A percentile compares a stretch with the other conserved stretches of the same genome.
These are phyloP conservation scores for Hanleya hanleyi DNA, from an alignment of 2,888 invertebrate species.

Conservation along the genomic window DNA sequence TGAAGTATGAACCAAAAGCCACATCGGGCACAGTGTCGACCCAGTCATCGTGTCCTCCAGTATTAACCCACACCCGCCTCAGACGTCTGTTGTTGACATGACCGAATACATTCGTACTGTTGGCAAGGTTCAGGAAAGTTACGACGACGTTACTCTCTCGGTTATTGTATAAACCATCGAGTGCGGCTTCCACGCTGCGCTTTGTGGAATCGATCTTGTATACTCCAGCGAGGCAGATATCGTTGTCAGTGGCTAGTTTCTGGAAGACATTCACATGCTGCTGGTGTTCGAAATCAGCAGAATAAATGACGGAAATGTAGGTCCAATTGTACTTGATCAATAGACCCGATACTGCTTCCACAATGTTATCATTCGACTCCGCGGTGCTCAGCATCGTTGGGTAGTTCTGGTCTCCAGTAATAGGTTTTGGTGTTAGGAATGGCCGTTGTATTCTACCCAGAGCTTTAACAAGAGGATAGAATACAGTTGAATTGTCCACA, in stretches of 20 bases:
- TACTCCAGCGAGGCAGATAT: slow-evolving; percentile 41
- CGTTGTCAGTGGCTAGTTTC: slow-evolving; percentile 29
- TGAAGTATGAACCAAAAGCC: neutral
- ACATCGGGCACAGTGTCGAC: neutral
- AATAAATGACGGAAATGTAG: slow-evolving; percentile 45
- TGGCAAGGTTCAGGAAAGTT: neutral
- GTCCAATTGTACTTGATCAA: slow-evolving; percentile 44
- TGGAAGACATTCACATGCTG: slow-evolving; percentile 29
- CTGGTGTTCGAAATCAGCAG: slow-evolving; percentile 21
- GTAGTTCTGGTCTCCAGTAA: neutral
- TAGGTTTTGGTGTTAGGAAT: neutral
- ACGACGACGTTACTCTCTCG: neutral
- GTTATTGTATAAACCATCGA: neutral
- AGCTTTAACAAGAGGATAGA: slow-evolving; percentile 17
- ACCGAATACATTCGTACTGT: neutral
- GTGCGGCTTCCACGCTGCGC: neutral
- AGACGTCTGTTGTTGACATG: neutral
- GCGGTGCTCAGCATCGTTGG: neutral
- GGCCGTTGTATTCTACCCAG: neutral
- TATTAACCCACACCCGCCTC: neutral
- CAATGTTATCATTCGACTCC: neutral
- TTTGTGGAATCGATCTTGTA: neutral
- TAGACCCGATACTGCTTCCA: slow-evolving; percentile 38
- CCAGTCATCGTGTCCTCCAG: neutral
- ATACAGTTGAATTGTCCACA: neutral